phyloP scores from a whole-genome alignment of 1,140 invertebrate species.

The Melanaphis sacchari region DNA sequence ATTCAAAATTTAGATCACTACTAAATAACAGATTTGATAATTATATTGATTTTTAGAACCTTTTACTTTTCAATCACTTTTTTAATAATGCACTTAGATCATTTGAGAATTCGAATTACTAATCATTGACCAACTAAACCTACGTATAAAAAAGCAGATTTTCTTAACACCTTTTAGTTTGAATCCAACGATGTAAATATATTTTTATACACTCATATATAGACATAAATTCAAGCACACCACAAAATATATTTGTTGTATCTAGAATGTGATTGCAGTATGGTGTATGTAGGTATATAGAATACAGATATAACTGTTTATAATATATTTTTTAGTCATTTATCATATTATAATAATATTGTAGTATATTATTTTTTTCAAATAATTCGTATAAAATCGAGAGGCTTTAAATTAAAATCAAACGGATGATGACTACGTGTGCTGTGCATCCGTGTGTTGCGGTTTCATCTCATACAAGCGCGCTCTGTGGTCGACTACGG shows the following conservation, averaged over 20 bases:
- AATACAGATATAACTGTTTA: not conserved
- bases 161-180: too few species aligned
- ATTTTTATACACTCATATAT: too few species aligned
- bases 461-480: constrained; percentile 20
- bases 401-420: not conserved
- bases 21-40: not conserved
- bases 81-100: not conserved
- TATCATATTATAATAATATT: not conserved
- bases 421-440: not conserved
- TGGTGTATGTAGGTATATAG: not conserved
- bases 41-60: not conserved
- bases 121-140: not conserved
- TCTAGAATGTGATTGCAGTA: too few species aligned
- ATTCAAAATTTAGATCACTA: not conserved
- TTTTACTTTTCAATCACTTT: not conserved
- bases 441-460: not conserved
- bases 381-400: not conserved
- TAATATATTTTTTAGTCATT: not conserved
- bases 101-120: not conserved
- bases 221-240: not conserved
- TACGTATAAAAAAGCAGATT: not conserved
- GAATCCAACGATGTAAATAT: too few species aligned
- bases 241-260: not conserved
- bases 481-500: constrained; percentile 41
- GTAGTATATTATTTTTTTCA: not conserved